Conservation (phyloP, 92 coral and sea anemone genomes). For the Nematostella vectensis region DNA sequence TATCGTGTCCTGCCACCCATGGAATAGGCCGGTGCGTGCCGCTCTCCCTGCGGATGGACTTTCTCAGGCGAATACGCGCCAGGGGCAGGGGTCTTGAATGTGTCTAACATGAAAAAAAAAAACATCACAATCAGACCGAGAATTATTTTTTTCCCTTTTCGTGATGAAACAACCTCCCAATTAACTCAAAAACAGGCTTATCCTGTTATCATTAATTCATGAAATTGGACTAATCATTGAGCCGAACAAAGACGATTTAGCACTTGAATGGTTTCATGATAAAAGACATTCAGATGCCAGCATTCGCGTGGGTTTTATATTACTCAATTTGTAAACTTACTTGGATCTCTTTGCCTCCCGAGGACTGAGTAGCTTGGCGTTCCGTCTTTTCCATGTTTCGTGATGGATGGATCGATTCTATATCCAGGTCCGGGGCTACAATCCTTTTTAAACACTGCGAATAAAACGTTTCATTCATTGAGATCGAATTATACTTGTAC, state of each 20-base stretch:
- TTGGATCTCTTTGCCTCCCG: conserved; percentile 75
- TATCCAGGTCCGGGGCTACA: conserved; percentile 98
- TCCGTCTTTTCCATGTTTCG: conserved; percentile 77
- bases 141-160: background rate
- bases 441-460: conserved; percentile 84
- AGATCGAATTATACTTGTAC: too few relatives aligned
- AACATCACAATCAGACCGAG: background rate
- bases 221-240: too few relatives aligned
- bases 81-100: conserved; percentile 97
- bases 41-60: conserved; percentile 98
- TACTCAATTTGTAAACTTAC: too few relatives aligned
- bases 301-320: too few relatives aligned
- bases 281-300: too few relatives aligned
- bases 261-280: too few relatives aligned
- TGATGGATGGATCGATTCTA: conserved; percentile 55
- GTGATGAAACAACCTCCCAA: too few relatives aligned
- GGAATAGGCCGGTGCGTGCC: conserved; percentile 89
- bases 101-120: conserved; percentile 27
- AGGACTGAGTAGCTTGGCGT: conserved; percentile 79
- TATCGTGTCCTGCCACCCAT: conserved; percentile 90
- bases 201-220: background rate
- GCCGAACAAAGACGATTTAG: too few relatives aligned
- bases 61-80: conserved; percentile 96
- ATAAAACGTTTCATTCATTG: background rate
- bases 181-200: background rate